These are phyloP conservation scores for Puffinus mauretanicus DNA, from an alignment of 2,113 vertebrate species.

Conservation along the genomic window DNA sequence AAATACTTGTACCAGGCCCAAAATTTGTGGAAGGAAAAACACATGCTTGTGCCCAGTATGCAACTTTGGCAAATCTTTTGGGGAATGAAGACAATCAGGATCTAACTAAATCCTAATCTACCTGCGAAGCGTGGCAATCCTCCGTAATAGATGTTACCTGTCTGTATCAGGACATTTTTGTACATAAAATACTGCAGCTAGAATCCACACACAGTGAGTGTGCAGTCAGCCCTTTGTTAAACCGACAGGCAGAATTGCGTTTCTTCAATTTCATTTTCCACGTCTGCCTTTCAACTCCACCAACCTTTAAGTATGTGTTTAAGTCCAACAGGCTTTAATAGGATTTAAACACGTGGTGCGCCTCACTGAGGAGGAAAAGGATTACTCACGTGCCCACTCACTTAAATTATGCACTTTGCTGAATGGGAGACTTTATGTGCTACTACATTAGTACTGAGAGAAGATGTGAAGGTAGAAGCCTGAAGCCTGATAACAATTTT, in stretches of 20 bases:
- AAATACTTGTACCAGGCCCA: not conserved
- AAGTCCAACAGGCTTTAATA: not conserved
- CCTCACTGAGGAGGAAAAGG: not conserved
- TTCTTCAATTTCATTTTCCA: conserved; percentile 6
- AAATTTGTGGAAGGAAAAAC: not conserved
- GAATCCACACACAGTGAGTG: fast-evolving
- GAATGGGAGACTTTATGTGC: not conserved
- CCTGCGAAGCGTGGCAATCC: fast-evolving
- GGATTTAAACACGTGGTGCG: not conserved
- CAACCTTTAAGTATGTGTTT: not conserved
- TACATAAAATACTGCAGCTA: not conserved
- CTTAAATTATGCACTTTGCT: not conserved
- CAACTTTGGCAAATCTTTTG: not conserved
- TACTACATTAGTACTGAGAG: not conserved
- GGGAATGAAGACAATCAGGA: not conserved
- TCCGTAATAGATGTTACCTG: not conserved
- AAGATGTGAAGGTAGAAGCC: not conserved
- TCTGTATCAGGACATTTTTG: not conserved
- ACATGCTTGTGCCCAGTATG: not conserved
- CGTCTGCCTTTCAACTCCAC: not conserved
- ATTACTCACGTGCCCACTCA: not conserved
- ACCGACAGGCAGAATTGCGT: not conserved
- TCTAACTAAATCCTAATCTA: not conserved
- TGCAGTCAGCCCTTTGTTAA: not conserved
- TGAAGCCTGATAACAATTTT: not conserved